Conservation (phyloP, 2,888 invertebrate genomes). For the Oscheius sp. region DNA sequence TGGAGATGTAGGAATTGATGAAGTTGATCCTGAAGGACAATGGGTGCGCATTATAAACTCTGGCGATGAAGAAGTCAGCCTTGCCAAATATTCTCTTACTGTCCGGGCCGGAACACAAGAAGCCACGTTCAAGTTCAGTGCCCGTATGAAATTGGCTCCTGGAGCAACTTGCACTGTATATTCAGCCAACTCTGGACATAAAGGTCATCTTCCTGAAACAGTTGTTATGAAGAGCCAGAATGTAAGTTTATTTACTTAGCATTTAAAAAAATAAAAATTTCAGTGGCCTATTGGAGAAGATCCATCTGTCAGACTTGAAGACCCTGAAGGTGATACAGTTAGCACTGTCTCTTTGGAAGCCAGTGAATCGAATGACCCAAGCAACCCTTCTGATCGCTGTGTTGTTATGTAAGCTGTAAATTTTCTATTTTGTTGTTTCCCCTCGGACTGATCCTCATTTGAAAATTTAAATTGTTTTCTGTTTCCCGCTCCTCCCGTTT, state of each 20-base stretch:
- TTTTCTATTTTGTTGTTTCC: neutral
- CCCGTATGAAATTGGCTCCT: conserved; percentile 45
- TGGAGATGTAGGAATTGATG: conserved; percentile 58
- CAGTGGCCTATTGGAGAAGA: conserved; percentile 66
- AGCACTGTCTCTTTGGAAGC: conserved; percentile 45
- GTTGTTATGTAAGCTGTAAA: conserved; percentile 60
- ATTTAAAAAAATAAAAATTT: neutral
- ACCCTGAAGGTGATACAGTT: conserved; percentile 54
- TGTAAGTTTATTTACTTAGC: conserved; percentile 20
- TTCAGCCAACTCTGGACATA: conserved; percentile 40
- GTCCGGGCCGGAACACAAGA: conserved; percentile 57
- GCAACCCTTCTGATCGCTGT: conserved; percentile 63
- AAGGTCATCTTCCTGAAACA: conserved; percentile 39
- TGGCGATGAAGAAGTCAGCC: conserved; percentile 57
- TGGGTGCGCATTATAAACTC: conserved; percentile 62
- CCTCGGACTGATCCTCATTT: conserved; percentile 21
- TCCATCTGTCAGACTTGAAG: conserved; percentile 53
- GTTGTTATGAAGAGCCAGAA: conserved; percentile 53
- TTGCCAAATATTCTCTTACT: conserved; percentile 61
- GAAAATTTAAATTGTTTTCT: neutral
- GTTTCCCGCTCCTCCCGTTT: neutral
- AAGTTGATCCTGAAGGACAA: conserved; percentile 56
- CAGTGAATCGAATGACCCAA: conserved; percentile 44
- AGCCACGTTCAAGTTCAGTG: conserved; percentile 48
- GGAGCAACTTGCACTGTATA: conserved; percentile 41